Percentiles rank a stretch among this genome's conserved stretches.
Conservation (phyloP, 2,888 invertebrate species). For the Eledona agricola region DNA sequence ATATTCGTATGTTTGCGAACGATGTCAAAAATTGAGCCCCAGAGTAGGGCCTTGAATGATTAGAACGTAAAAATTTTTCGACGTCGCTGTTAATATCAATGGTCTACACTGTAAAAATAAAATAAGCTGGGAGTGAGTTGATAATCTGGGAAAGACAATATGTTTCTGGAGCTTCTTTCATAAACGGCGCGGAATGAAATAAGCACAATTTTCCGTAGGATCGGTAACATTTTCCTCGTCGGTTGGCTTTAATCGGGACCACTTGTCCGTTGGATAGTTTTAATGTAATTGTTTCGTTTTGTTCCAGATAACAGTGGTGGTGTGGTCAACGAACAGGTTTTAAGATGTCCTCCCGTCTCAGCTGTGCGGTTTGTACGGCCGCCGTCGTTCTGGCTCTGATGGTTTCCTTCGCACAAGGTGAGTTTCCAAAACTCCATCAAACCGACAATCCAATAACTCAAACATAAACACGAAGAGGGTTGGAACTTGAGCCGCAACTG, state of each 20-base stretch:
- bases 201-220: too few species aligned
- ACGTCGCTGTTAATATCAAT: too few species aligned
- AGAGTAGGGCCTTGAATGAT: too few species aligned
- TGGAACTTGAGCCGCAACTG: constrained; percentile 30
- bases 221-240: too few species aligned
- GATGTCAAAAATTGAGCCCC: too few species aligned
- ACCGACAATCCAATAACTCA: constrained; percentile 35
- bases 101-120: too few species aligned
- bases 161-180: too few species aligned
- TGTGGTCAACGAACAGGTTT: constrained; percentile 40
- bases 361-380: constrained; percentile 41
- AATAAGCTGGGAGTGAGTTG: too few species aligned
- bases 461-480: constrained; percentile 33
- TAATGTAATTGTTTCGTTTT: constrained; percentile 32
- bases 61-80: too few species aligned
- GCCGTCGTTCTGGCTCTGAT: constrained; percentile 42
- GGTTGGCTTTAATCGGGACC: constrained; percentile 25
- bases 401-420: constrained; percentile 49
- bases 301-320: constrained; percentile 37
- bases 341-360: constrained; percentile 50
- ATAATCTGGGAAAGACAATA: too few species aligned
- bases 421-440: constrained; percentile 29
- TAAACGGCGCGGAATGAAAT: constrained; percentile 10
- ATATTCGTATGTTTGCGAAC: too few species aligned
- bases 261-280: constrained; percentile 26